Evolutionary conservation across 2,797 vertebrate genomes (phyloP).

Genomic region (Tapirus indicus): DNA sequence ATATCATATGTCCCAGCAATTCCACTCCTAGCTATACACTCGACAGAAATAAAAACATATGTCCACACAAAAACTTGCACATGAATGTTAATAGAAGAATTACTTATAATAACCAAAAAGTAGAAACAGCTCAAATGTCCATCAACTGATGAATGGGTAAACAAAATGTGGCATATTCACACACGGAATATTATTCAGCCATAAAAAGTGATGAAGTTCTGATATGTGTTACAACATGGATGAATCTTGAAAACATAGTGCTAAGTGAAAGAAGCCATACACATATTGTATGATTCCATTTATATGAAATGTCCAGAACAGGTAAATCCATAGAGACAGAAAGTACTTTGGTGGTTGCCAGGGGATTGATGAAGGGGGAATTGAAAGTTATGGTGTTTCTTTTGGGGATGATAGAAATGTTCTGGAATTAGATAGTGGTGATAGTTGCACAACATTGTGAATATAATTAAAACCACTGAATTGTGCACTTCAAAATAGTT

Average conservation of each 20-base stretch:
- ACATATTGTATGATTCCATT: not conserved
- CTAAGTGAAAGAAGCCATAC: not conserved
- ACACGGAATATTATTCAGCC: not conserved
- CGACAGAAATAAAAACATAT: not conserved
- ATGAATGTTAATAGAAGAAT: not conserved
- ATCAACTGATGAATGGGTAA: not conserved
- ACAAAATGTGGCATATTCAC: not conserved
- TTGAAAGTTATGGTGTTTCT: not conserved
- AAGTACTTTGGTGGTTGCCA: not conserved
- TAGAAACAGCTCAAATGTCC: not conserved
- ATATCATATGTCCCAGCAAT: not conserved
- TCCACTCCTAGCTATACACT: not conserved
- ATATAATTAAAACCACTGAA: not conserved
- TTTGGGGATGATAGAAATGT: not conserved
- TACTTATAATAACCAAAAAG: not conserved
- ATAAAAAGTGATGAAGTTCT: not conserved
- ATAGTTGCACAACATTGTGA: not conserved
- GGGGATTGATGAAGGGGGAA: not conserved
- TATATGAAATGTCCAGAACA: not conserved
- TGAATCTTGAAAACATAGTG: not conserved
- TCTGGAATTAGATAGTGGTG: not conserved
- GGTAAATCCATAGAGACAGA: not conserved
- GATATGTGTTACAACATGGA: not conserved
- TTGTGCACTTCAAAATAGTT: not conserved
- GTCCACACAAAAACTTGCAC: not conserved